Evolutionary conservation across 2,888 invertebrate species (phyloP).

Genomic region (Lymantria monacha): DNA sequence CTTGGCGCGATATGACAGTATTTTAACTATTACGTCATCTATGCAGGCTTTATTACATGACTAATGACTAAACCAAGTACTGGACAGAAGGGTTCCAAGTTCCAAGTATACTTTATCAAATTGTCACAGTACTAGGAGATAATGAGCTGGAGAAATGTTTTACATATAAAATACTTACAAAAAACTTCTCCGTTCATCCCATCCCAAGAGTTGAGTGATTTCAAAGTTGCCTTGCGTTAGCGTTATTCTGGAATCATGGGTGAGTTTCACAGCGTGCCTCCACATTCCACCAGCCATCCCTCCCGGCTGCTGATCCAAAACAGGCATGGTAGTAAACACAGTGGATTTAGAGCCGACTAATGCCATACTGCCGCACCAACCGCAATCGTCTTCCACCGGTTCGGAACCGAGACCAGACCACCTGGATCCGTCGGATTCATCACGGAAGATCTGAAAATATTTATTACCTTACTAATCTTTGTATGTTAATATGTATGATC

Average conservation of each 20-base stretch:
- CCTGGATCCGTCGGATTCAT: constrained; percentile 66
- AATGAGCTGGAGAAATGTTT: too few relatives aligned
- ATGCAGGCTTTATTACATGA: too few relatives aligned
- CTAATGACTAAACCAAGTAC: too few relatives aligned
- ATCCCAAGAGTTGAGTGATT: constrained; percentile 87
- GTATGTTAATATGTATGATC: too few relatives aligned
- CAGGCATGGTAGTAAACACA: constrained; percentile 77
- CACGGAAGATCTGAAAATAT: constrained; percentile 59
- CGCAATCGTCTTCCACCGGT: constrained; percentile 65
- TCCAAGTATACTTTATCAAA: too few relatives aligned
- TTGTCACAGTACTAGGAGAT: too few relatives aligned
- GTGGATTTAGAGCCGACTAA: constrained; percentile 59
- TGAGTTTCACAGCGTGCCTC: constrained; percentile 61
- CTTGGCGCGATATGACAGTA: too few relatives aligned
- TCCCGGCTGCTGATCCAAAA: constrained; percentile 60
- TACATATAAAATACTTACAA: constrained; percentile 76
- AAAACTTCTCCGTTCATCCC: constrained; percentile 87
- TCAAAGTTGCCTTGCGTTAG: constrained; percentile 90
- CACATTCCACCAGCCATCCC: constrained; percentile 63
- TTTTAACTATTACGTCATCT: too few relatives aligned
- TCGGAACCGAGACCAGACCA: constrained; percentile 77
- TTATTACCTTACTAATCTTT: neutral
- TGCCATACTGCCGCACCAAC: constrained; percentile 72
- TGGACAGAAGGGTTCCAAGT: too few relatives aligned
- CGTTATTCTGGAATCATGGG: constrained; percentile 51